Evolutionary conservation across 2,888 invertebrate genomes (phyloP).

Genomic region (Sericinus montela): DNA sequence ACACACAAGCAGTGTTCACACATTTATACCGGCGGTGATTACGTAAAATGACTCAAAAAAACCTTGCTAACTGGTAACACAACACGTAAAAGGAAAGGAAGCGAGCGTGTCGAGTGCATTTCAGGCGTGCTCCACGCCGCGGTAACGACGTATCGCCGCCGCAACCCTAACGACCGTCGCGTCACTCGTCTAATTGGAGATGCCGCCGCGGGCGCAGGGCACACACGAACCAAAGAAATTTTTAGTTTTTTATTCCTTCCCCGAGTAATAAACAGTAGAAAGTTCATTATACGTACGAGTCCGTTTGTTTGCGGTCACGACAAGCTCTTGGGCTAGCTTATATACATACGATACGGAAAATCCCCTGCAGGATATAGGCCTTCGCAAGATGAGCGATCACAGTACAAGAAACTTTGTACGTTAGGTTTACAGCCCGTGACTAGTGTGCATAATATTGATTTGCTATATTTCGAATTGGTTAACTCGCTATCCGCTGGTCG

Average conservation of each 20-base stretch:
- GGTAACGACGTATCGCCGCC: slow-evolving; percentile 29
- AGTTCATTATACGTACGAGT: neutral
- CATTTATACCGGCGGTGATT: neutral
- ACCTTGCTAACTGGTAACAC: slow-evolving; percentile 11
- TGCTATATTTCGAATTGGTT: too few relatives aligned
- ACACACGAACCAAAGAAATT: slow-evolving; percentile 13
- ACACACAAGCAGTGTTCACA: neutral
- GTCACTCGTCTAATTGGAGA: slow-evolving; percentile 22
- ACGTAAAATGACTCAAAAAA: slow-evolving; percentile 15
- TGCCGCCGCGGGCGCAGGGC: slow-evolving; percentile 20
- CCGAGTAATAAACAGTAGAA: neutral
- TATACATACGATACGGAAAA: too few relatives aligned
- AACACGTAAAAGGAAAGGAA: slow-evolving; percentile 9
- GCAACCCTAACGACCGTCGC: slow-evolving; percentile 21
- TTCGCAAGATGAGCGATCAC: too few relatives aligned
- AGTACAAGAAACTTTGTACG: too few relatives aligned
- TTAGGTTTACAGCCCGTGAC: too few relatives aligned
- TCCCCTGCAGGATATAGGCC: too few relatives aligned
- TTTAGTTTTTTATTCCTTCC: slow-evolving; percentile 21
- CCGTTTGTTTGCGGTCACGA: too few relatives aligned
- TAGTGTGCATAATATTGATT: too few relatives aligned
- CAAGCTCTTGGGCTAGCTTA: too few relatives aligned
- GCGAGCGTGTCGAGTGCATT: slow-evolving; percentile 21
- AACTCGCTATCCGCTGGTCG: too few relatives aligned
- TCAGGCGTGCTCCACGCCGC: slow-evolving; percentile 15